A percentile compares a stretch with the other conserved stretches of the same genome.
phyloP scores from a whole-genome alignment of 2,113 vertebrate genomes.

The Tapirus terrestris region DNA sequence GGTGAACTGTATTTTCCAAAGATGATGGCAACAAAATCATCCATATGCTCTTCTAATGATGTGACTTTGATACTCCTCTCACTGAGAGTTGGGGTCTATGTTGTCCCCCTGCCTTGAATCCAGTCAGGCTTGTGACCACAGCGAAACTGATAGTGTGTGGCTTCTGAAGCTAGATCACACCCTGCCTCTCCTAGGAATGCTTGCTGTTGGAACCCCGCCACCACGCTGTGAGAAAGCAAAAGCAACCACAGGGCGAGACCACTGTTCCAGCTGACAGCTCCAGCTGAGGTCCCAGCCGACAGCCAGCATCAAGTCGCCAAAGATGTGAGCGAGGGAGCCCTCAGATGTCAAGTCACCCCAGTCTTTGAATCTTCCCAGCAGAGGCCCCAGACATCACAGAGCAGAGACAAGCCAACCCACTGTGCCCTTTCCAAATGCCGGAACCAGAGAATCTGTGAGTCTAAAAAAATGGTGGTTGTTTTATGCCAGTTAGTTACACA shows the following conservation, averaged over 20 bases:
- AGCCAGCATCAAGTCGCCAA: background rate
- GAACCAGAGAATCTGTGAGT: background rate
- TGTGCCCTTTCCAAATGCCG: background rate
- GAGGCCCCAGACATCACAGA: background rate
- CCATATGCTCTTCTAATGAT: background rate
- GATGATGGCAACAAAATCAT: background rate
- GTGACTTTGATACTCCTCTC: background rate
- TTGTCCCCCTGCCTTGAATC: background rate
- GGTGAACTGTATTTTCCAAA: background rate
- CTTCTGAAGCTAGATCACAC: background rate
- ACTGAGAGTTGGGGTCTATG: background rate
- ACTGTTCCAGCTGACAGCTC: background rate
- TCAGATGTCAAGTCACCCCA: background rate
- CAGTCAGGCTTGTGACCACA: background rate
- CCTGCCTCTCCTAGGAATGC: background rate
- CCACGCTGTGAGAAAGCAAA: constrained; percentile 33
- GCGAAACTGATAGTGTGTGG: background rate
- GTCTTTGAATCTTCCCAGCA: background rate
- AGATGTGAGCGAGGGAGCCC: background rate
- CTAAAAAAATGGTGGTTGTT: background rate
- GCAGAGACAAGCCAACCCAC: background rate
- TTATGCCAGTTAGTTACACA: background rate
- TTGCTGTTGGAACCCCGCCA: background rate
- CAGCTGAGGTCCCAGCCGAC: background rate
- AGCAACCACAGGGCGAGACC: background rate